Evolutionary conservation across 1,140 invertebrate genomes (phyloP).

Genomic region (Leguminivora glycinivorella): DNA sequence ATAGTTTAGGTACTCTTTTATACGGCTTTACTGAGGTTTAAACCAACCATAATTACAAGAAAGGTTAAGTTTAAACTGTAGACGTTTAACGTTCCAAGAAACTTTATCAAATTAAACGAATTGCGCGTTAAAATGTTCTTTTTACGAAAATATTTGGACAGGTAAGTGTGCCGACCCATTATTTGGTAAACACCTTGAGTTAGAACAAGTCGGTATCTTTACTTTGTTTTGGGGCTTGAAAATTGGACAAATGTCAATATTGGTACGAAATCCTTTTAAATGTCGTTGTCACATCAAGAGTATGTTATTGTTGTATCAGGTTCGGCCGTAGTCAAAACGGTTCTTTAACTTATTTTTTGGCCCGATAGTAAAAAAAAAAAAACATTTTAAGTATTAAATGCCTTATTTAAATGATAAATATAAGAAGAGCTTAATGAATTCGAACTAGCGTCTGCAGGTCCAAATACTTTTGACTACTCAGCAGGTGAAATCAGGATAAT

Average conservation of each 20-base stretch:
- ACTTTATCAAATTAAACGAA: slow-evolving; percentile 47
- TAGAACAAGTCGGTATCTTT: slow-evolving; percentile 42
- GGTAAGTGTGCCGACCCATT: slow-evolving; percentile 7
- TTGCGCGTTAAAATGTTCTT: slow-evolving; percentile 37
- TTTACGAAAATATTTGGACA: slow-evolving; percentile 50
- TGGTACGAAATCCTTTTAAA: slow-evolving; percentile 30
- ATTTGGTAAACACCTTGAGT: slow-evolving; percentile 35
- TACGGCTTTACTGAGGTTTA: too few species aligned
- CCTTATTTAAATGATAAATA: too few species aligned
- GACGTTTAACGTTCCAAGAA: slow-evolving; percentile 48
- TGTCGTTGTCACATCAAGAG: slow-evolving; percentile 14
- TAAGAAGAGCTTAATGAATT: too few species aligned
- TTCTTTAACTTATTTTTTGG: too few species aligned
- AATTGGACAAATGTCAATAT: slow-evolving; percentile 40
- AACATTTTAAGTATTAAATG: too few species aligned
- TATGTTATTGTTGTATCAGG: not conserved
- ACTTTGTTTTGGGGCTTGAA: slow-evolving; percentile 36
- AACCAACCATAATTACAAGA: too few species aligned
- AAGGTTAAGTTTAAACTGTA: too few species aligned
- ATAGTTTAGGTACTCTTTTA: too few species aligned
- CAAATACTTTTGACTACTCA: too few species aligned
- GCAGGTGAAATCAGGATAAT: too few species aligned
- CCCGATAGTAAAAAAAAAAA: too few species aligned
- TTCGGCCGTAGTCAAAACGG: not conserved
- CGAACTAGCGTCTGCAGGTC: too few species aligned